Evolutionary conservation across 64 coral and sea anemone genomes (phyloP).

Genomic region (Hydrozoanthus tunicans): DNA sequence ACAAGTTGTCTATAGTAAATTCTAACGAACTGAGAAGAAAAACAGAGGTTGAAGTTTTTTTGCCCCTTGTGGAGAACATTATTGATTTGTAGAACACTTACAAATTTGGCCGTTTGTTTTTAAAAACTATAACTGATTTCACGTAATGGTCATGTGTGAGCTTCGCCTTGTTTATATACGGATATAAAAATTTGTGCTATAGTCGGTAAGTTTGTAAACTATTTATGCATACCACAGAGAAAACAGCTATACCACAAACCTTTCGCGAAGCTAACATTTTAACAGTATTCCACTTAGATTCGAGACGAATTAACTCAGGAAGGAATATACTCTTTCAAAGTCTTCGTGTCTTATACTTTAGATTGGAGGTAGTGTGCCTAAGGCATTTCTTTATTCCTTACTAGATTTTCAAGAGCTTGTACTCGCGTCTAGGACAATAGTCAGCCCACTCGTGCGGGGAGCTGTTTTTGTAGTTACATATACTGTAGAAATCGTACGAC

Average conservation of each 20-base stretch:
- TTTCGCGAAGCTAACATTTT: too few species aligned
- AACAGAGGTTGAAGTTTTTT: conserved; percentile 22
- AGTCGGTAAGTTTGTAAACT: too few species aligned
- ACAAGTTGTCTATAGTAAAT: conserved; percentile 32
- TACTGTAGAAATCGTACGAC: not conserved
- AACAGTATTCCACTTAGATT: not conserved
- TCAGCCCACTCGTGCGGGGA: not conserved
- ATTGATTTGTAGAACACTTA: conserved; percentile 41
- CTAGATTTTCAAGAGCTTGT: not conserved
- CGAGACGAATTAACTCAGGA: not conserved
- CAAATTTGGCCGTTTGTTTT: conserved; percentile 12
- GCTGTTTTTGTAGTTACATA: not conserved
- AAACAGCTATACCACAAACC: not conserved
- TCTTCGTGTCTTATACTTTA: not conserved
- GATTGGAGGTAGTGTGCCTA: not conserved
- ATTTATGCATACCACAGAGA: too few species aligned
- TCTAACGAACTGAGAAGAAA: not conserved
- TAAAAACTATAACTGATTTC: not conserved
- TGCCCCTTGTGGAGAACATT: conserved; percentile 10
- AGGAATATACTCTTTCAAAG: not conserved
- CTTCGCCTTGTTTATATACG: not conserved
- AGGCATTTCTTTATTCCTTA: not conserved
- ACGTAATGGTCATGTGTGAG: not conserved
- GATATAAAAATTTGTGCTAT: not conserved
- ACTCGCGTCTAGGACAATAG: not conserved